These are phyloP conservation scores for Paedocypris micromegethes DNA, from an alignment of 2,797 vertebrate species.

Conservation along the genomic window DNA sequence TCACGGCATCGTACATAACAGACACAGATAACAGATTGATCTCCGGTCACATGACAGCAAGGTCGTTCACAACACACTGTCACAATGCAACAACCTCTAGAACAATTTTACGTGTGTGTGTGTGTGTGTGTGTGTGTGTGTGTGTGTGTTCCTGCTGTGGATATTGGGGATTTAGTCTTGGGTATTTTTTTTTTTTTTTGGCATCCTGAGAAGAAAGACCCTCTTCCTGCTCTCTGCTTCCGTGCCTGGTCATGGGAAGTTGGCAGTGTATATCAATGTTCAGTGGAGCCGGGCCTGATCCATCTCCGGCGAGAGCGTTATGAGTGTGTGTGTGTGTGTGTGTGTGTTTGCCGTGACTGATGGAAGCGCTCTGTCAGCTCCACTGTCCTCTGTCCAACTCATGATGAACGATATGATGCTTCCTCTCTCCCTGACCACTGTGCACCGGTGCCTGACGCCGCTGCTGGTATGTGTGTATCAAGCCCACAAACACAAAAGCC, in stretches of 20 bases:
- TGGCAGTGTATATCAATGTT: constrained; percentile 33
- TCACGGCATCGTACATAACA: constrained; percentile 59
- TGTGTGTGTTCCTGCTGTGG: constrained; percentile 27
- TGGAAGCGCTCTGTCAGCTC: constrained; percentile 47
- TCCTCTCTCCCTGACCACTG: constrained; percentile 39
- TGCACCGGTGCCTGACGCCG: constrained; percentile 35
- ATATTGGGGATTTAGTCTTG: neutral
- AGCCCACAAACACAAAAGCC: constrained; percentile 27
- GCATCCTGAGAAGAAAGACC: neutral
- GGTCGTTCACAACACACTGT: constrained; percentile 43
- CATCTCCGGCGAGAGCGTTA: constrained; percentile 17
- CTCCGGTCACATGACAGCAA: constrained; percentile 48
- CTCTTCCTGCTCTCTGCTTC: constrained; percentile 16
- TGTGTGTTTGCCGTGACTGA: constrained; percentile 40
- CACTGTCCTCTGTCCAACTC: constrained; percentile 44
- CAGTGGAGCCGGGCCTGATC: constrained; percentile 34
- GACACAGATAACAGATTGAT: constrained; percentile 63
- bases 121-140: constrained; percentile 1
- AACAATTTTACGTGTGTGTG: constrained; percentile 11
- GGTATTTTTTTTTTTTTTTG: too few relatives aligned
- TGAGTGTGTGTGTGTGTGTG: constrained; percentile 19
- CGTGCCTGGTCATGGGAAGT: constrained; percentile 22
- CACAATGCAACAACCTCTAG: constrained; percentile 37
- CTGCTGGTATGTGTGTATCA: constrained; percentile 21
- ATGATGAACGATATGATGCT: constrained; percentile 45